These are phyloP conservation scores for Todiramphus saurophagus DNA, from an alignment of 2,113 vertebrate genomes.

Conservation along the genomic window DNA sequence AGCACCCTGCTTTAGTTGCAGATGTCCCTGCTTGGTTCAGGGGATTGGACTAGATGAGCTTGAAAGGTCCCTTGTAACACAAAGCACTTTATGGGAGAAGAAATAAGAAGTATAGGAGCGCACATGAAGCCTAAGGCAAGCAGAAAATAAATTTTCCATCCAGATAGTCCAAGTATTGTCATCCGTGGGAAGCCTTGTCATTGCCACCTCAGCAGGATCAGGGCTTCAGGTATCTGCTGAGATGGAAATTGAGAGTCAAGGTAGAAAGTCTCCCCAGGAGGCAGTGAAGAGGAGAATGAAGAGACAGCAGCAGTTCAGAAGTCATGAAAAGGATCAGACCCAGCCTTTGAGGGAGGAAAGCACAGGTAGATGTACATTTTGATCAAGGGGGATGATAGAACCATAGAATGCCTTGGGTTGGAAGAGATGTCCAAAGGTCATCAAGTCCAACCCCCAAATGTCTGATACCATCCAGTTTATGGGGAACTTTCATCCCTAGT, in stretches of 20 bases:
- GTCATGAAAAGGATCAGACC: neutral
- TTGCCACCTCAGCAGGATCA: neutral
- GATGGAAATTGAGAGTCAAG: neutral
- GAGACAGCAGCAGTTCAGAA: neutral
- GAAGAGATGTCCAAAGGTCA: too few relatives aligned
- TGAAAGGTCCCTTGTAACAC: neutral
- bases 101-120: neutral
- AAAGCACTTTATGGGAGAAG: neutral
- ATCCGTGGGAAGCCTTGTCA: neutral
- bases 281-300: neutral
- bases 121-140: neutral
- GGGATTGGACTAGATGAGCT: neutral
- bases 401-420: too few relatives aligned
- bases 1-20: neutral
- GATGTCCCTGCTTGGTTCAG: neutral
- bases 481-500: neutral
- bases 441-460: too few relatives aligned
- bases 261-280: neutral
- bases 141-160: neutral
- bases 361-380: fast-evolving
- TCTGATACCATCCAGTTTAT: neutral
- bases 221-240: neutral
- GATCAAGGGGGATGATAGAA: neutral
- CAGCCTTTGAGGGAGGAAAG: neutral
- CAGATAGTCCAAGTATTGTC: too few relatives aligned